A percentile compares a stretch with the other conserved stretches of the same genome.
Evolutionary conservation across 2,888 invertebrate genomes (phyloP).

Genomic region (Myopa testacea): DNA sequence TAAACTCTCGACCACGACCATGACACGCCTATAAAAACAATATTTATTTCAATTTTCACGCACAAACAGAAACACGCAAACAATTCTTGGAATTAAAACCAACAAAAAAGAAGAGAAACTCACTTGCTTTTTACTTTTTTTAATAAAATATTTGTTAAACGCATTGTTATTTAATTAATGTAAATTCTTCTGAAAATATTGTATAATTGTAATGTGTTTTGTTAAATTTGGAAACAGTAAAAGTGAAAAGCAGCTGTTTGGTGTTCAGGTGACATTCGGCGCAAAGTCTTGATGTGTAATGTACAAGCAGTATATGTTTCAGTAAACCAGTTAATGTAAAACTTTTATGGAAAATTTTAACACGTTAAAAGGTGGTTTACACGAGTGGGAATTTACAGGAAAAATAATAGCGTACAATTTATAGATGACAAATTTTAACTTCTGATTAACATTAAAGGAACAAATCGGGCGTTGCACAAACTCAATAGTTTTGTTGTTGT

Average conservation of each 20-base stretch:
- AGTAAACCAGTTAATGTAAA: no score
- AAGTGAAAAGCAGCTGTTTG: slow-evolving; percentile 43
- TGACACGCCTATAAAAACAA: slow-evolving; percentile 71
- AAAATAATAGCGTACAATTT: no score
- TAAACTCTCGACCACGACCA: slow-evolving; percentile 84
- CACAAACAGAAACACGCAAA: not conserved
- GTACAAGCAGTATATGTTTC: not conserved
- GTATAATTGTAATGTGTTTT: slow-evolving; percentile 12
- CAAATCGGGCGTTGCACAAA: no score
- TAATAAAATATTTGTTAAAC: slow-evolving; percentile 76
- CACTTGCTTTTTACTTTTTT: slow-evolving; percentile 84
- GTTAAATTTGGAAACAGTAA: not conserved
- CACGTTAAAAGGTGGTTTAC: no score
- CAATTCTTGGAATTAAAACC: not conserved
- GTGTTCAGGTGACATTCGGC: not conserved
- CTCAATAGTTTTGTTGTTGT: no score
- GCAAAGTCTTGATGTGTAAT: not conserved
- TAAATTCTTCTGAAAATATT: slow-evolving; percentile 18
- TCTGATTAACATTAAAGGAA: no score
- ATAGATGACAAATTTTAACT: no score
- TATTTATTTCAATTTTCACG: not conserved
- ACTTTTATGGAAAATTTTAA: no score
- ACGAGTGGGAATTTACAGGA: no score
- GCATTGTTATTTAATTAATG: slow-evolving; percentile 61
- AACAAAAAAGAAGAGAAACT: slow-evolving; percentile 63